Base-by-base conservation (phyloP, 1,140 invertebrate genomes). In the Procambarus clarkii region DNA sequence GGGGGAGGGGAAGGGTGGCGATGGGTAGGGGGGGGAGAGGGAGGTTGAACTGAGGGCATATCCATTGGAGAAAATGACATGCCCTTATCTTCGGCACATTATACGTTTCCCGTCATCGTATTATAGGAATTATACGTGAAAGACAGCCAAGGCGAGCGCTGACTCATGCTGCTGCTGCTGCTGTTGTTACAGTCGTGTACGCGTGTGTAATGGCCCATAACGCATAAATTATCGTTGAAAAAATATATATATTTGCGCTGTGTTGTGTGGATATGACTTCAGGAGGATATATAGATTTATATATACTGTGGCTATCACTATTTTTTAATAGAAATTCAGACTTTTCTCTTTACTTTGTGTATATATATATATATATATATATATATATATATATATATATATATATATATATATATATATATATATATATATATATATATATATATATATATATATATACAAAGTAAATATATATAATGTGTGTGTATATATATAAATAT, bases 61-160 rank as follows among this genome's bases (percentile, higher is more conserved):
- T 69, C 69, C 69, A 24, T 74, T 34, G 4, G n/a, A 24, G 69
- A 34, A 8, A 34, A 74, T 74, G 2, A 24, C 18, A 74, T 74
- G 9, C 18, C 21, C 18, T 48, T 44, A 58, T 44, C 4, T 44
- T 69, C 44, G 21, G 5, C 15, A 9, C 7, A 24, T 18, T 45
- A 60, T 46, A 54, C 77, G 9, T 79, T 48, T 79, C 21, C 4
- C 76, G 24, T 79, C 77, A 11, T 34, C 45, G 8, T 48, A 79
- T 79, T 79, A 79, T 79, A 79, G 77, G 7, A 46, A 48, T 79
- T 79, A 46, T 48, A 50, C 45, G n/a, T 48, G n/a, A 74, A 74
- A 24, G n/a, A 74, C 21, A 5, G n/a, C n/a, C 0, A 21, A 34
- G 7, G 5, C 69, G 34, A 34, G 5, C 5, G 13, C n/a, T 21